Conservation (phyloP, 2,797 vertebrate genomes). For the Lutjanus argentimaculatus region DNA sequence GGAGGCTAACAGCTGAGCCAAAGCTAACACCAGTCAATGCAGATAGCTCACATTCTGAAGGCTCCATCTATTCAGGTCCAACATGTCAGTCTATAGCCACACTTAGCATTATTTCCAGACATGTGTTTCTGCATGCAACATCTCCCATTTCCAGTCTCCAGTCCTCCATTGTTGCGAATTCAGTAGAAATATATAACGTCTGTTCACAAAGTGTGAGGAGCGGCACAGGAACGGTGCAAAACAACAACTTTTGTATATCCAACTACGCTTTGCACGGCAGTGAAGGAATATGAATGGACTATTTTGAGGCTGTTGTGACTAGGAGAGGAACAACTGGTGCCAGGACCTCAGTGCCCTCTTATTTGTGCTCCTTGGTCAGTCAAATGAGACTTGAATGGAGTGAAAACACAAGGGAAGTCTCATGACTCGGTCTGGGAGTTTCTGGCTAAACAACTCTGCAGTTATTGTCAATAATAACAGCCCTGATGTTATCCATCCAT, state of each 20-base stretch:
- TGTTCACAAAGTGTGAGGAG: background rate
- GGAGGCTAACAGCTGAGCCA: constrained; percentile 67
- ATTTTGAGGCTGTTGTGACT: constrained; percentile 73
- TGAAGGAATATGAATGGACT: constrained; percentile 51
- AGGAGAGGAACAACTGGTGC: constrained; percentile 63
- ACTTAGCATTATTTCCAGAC: constrained; percentile 48
- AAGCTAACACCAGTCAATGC: constrained; percentile 18
- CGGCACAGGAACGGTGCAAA: constrained; percentile 20
- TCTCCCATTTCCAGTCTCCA: background rate
- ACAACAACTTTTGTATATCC: constrained; percentile 53
- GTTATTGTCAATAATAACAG: constrained; percentile 59
- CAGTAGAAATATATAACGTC: constrained; percentile 15
- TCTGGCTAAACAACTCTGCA: constrained; percentile 58
- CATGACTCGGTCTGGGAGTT: constrained; percentile 51
- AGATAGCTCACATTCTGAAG: constrained; percentile 59
- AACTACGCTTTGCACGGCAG: constrained; percentile 30
- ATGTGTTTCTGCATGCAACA: constrained; percentile 12
- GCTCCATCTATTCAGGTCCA: constrained; percentile 34
- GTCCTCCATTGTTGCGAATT: constrained; percentile 8
- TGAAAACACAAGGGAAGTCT: constrained; percentile 58
- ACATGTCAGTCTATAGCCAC: constrained; percentile 6
- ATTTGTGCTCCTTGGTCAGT: constrained; percentile 46
- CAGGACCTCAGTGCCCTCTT: constrained; percentile 46
- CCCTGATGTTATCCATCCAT: constrained; percentile 58
- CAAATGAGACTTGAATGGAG: constrained; percentile 51